phyloP scores from a whole-genome alignment of 2,113 vertebrate species.

The Laterallus jamaicensis region DNA sequence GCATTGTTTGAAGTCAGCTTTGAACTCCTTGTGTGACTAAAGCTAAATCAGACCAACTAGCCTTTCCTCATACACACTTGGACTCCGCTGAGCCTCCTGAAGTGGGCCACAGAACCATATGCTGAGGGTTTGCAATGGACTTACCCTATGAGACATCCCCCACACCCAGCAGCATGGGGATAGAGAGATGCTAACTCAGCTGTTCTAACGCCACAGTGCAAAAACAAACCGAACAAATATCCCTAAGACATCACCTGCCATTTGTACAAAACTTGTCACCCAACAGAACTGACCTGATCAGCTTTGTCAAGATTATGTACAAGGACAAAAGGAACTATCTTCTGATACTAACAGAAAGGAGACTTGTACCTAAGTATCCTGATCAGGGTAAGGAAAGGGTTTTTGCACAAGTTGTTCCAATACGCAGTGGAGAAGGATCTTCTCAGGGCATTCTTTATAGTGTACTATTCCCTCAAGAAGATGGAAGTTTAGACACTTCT shows the following conservation, averaged over 20 bases:
- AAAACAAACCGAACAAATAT: background rate
- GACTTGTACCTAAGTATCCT: background rate
- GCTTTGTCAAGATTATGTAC: background rate
- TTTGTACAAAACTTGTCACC: background rate
- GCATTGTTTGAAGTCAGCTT: background rate
- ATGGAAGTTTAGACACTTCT: background rate
- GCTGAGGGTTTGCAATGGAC: background rate
- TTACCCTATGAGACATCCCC: background rate
- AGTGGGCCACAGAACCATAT: rapidly evolving
- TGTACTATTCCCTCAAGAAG: background rate
- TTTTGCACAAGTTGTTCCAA: background rate
- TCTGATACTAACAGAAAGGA: background rate
- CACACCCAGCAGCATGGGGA: background rate
- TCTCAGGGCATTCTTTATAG: background rate
- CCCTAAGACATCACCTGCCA: background rate
- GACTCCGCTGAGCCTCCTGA: background rate
- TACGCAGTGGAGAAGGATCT: background rate
- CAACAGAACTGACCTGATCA: background rate
- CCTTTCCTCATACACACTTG: too few species aligned
- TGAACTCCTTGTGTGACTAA: background rate
- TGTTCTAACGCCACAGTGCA: background rate
- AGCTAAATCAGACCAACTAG: background rate
- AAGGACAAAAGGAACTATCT: background rate
- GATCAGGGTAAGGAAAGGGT: background rate
- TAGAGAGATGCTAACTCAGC: background rate